phyloP scores from a whole-genome alignment of 2,113 vertebrate genomes.

The Cepphus grylle region DNA sequence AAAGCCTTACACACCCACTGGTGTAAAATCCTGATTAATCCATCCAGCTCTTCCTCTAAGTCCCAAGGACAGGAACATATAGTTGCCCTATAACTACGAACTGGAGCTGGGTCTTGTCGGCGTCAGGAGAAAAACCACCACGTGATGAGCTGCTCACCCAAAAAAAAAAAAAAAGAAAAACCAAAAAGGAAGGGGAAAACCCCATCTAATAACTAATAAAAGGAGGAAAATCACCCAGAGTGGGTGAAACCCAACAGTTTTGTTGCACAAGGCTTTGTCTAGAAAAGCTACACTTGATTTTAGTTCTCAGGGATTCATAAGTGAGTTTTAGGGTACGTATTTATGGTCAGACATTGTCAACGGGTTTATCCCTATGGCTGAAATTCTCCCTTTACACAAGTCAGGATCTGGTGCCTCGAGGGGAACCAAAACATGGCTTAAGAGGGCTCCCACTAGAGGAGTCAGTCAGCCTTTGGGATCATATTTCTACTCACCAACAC shows the following conservation, averaged over 20 bases:
- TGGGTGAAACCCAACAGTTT: not conserved
- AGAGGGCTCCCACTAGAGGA: not conserved
- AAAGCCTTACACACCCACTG: not conserved
- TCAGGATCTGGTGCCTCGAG: fast-evolving
- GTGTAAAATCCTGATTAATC: not conserved
- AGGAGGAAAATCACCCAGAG: not conserved
- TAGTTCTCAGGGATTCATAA: not conserved
- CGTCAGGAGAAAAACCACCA: not conserved
- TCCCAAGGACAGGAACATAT: not conserved
- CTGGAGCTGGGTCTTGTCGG: not conserved
- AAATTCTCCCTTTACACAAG: not conserved
- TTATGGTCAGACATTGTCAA: not conserved
- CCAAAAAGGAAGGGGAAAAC: not conserved
- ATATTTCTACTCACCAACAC: not conserved
- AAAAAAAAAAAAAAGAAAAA: no score
- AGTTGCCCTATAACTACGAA: not conserved
- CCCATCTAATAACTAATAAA: not conserved
- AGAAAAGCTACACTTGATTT: not conserved
- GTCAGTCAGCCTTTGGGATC: not conserved
- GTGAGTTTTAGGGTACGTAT: not conserved
- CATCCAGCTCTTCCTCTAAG: not conserved
- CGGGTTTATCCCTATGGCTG: not conserved
- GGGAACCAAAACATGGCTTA: not conserved
- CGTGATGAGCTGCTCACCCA: not conserved
- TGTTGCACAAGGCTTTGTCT: not conserved